Evolutionary conservation across 2,797 vertebrate species (phyloP).

Genomic region (Okamejei kenojei): DNA sequence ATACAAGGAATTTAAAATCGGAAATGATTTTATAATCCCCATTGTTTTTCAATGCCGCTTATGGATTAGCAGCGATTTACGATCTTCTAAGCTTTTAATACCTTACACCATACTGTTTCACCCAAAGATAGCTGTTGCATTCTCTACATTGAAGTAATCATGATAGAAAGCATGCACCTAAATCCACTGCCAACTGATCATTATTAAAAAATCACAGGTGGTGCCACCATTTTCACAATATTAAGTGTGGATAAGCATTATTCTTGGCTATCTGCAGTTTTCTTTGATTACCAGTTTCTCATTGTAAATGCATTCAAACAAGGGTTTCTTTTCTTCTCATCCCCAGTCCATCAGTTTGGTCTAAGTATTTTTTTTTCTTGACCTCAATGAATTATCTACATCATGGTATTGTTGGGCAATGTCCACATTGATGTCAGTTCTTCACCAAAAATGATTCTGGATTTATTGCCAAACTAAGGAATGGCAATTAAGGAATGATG

Average conservation of each 20-base stretch:
- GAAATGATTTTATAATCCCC: slow-evolving; percentile 36
- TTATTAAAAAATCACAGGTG: slow-evolving; percentile 21
- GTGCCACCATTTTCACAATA: slow-evolving; percentile 18
- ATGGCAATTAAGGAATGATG: too few relatives aligned
- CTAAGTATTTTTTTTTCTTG: not conserved
- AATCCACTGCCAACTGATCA: slow-evolving; percentile 27
- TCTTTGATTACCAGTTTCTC: not conserved
- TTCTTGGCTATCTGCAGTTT: slow-evolving; percentile 2
- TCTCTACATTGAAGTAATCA: slow-evolving; percentile 29
- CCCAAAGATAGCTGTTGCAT: slow-evolving; percentile 31
- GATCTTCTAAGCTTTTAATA: slow-evolving; percentile 36
- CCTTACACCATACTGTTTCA: slow-evolving; percentile 36
- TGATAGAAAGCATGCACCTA: slow-evolving; percentile 21
- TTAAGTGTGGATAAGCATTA: slow-evolving; percentile 3
- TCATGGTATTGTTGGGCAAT: slow-evolving; percentile 45
- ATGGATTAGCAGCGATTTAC: slow-evolving; percentile 34
- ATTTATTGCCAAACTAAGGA: not conserved
- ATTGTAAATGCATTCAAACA: not conserved
- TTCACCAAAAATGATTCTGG: not conserved
- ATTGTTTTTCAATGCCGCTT: slow-evolving; percentile 31
- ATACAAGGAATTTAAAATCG: slow-evolving; percentile 34
- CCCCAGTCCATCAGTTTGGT: not conserved
- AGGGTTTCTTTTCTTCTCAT: not conserved
- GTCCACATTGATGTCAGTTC: slow-evolving; percentile 12
- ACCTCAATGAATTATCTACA: not conserved